Conservation (phyloP, 2,113 vertebrate genomes). For the Heptranchias perlo region DNA sequence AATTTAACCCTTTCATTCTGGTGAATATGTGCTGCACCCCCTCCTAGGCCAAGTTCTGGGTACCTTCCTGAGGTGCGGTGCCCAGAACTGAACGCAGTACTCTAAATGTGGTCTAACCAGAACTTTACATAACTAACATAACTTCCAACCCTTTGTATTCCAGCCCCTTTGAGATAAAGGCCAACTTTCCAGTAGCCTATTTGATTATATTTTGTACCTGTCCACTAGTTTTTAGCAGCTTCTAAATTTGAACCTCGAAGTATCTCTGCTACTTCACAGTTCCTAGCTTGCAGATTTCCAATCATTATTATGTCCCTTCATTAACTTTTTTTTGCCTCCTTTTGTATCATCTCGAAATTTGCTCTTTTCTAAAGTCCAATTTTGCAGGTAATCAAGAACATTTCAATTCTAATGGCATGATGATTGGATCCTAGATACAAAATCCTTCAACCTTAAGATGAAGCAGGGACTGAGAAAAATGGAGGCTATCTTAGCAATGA, state of each 20-base stretch:
- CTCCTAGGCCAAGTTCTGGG: background rate
- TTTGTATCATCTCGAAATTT: background rate
- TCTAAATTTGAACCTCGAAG: background rate
- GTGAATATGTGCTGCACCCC: background rate
- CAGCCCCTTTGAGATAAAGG: background rate
- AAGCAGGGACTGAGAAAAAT: background rate
- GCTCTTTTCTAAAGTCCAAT: too few species aligned
- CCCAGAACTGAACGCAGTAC: background rate
- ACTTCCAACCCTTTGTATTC: background rate
- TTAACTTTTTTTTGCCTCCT: background rate
- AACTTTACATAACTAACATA: background rate
- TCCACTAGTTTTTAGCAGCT: too few species aligned
- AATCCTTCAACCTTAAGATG: background rate
- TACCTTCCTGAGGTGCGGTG: background rate
- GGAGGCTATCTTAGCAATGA: background rate
- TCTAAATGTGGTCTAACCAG: background rate
- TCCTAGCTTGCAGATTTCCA: background rate
- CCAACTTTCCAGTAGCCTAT: too few species aligned
- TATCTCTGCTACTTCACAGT: background rate
- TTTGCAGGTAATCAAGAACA: background rate
- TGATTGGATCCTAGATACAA: background rate
- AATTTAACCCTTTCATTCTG: background rate
- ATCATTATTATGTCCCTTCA: background rate
- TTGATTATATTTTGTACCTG: too few species aligned
- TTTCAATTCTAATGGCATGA: background rate